Evolutionary conservation across 2,888 invertebrate genomes (phyloP).

Genomic region (Byasa hedistus): DNA sequence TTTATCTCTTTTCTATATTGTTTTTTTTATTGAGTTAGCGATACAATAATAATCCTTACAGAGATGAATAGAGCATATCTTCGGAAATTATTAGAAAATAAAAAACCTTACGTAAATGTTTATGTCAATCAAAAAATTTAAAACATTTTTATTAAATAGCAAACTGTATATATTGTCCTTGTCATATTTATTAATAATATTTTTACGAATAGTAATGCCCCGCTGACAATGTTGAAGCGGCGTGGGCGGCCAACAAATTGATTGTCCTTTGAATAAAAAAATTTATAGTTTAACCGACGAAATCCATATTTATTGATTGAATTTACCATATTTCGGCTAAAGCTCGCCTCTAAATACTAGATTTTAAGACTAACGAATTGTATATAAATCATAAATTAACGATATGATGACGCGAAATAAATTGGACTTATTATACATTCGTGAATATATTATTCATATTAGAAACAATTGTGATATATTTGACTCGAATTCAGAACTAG

Average conservation of each 20-base stretch:
- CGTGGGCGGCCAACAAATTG: constrained; percentile 23
- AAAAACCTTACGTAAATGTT: neutral
- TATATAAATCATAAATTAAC: constrained; percentile 26
- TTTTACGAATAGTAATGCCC: constrained; percentile 1
- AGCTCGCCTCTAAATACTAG: constrained; percentile 10
- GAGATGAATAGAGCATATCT: too few species aligned
- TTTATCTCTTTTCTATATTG: too few species aligned
- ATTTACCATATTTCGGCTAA: constrained; percentile 15
- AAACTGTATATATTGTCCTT: neutral
- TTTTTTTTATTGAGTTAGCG: too few species aligned
- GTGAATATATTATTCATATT: too few species aligned
- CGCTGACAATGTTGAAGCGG: neutral
- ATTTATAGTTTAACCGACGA: constrained; percentile 17
- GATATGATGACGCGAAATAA: constrained; percentile 9
- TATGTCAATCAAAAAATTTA: neutral
- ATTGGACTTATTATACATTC: neutral
- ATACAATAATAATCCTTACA: too few species aligned
- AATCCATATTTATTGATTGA: constrained; percentile 28
- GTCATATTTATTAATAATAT: constrained; percentile 8
- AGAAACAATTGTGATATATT: too few species aligned
- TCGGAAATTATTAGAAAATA: too few species aligned
- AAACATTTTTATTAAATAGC: neutral
- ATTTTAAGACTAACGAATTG: constrained; percentile 8
- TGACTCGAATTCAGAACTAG: too few species aligned
- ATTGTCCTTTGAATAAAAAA: constrained; percentile 13